Percentiles rank a stretch among this genome's conserved stretches.
These are phyloP conservation scores for Poeciliopsis turneri DNA, from an alignment of 2,797 vertebrate genomes.

Conservation along the genomic window DNA sequence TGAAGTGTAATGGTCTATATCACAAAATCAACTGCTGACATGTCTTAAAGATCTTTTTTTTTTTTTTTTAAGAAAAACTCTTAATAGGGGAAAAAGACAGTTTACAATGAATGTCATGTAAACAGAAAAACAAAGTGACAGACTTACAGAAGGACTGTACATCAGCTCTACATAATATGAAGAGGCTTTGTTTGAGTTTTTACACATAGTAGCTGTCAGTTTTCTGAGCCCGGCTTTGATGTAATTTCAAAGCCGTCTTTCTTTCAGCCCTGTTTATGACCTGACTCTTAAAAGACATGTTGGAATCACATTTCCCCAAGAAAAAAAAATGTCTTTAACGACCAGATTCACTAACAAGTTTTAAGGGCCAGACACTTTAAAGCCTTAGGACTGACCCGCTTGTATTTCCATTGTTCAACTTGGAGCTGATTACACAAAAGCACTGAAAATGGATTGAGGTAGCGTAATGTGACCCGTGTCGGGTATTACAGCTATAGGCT, in stretches of 20 bases:
- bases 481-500: constrained; percentile 54
- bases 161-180: not conserved
- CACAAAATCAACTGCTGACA: not conserved
- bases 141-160: not conserved
- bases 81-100: not conserved
- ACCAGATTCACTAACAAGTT: constrained; percentile 26
- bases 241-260: constrained; percentile 6
- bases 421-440: constrained; percentile 56
- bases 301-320: constrained; percentile 34
- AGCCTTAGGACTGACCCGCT: constrained; percentile 43
- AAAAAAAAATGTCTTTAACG: constrained; percentile 25
- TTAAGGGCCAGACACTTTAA: constrained; percentile 43
- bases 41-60: not conserved
- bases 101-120: not conserved
- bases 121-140: not conserved
- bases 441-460: constrained; percentile 48
- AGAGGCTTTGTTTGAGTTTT: not conserved
- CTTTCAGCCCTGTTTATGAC: constrained; percentile 11
- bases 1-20: not conserved
- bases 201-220: not conserved
- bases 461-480: constrained; percentile 59
- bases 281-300: constrained; percentile 22
- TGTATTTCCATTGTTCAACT: constrained; percentile 57
- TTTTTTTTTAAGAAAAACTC: not conserved
- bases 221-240: constrained; percentile 17